A percentile compares a stretch with the other conserved stretches of the same genome.
Evolutionary conservation across 2,797 vertebrate genomes (phyloP).

Genomic region (Sebastes steindachneri): DNA sequence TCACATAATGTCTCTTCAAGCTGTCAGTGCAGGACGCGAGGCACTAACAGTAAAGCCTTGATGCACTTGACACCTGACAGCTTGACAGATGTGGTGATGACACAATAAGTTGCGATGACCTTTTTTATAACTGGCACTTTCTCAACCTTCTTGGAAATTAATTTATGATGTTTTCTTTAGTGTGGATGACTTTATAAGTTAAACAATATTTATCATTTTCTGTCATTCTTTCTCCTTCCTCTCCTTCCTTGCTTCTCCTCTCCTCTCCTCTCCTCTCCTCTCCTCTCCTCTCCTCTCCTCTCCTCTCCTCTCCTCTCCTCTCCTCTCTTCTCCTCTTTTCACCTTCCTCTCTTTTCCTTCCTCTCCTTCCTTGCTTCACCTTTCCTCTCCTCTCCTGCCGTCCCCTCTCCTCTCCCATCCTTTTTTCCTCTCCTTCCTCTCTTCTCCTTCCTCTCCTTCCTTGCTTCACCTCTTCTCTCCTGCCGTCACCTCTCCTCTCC

Average conservation of each 20-base stretch:
- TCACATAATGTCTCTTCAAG: background rate
- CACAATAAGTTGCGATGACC: background rate
- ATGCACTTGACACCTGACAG: slow-evolving; percentile 3
- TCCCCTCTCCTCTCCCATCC: background rate
- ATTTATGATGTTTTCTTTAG: background rate
- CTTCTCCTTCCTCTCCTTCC: background rate
- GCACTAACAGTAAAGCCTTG: background rate
- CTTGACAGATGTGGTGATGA: slow-evolving; percentile 7
- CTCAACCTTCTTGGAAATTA: background rate
- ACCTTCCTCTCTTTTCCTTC: background rate
- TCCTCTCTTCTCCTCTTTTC: too few relatives aligned
- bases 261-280: background rate
- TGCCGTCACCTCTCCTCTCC: background rate
- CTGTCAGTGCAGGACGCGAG: background rate
- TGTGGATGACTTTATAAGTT: background rate
- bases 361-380: too few relatives aligned
- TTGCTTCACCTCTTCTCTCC: too few relatives aligned
- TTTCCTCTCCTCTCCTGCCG: background rate
- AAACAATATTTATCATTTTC: background rate
- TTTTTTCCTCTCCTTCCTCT: background rate
- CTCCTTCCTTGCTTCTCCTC: background rate
- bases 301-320: background rate
- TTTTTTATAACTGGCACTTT: background rate
- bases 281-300: background rate
- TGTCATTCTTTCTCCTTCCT: background rate